Conservation (phyloP, 2,113 vertebrate genomes). For the Corythornis cristatus region DNA sequence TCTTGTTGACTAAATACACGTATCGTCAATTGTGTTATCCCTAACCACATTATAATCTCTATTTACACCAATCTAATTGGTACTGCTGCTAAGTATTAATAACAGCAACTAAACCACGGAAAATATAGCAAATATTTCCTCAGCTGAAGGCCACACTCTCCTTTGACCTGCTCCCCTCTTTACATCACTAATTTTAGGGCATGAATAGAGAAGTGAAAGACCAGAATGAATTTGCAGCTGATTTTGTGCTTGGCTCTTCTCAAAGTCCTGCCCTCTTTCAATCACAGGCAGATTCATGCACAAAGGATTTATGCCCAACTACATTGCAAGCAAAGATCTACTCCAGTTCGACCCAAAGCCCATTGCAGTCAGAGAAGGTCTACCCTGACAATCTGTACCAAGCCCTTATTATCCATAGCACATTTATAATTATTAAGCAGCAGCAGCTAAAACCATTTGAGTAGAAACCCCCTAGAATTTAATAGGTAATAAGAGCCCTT, state of each 20-base stretch:
- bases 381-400: background rate
- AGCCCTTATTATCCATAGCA: background rate
- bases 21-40: conserved; percentile 32
- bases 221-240: background rate
- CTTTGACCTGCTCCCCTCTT: background rate
- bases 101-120: background rate
- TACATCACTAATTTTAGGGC: background rate
- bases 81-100: conserved; percentile 11
- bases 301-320: background rate
- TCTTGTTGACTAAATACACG: conserved; percentile 37
- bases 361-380: background rate
- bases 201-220: background rate
- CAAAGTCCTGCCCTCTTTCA: background rate
- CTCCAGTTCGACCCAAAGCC: background rate
- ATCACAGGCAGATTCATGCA: background rate
- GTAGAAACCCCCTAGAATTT: background rate
- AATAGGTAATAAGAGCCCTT: background rate
- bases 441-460: background rate
- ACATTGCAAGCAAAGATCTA: background rate
- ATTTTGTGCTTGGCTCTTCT: background rate
- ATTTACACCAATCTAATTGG: conserved; percentile 46
- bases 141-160: background rate
- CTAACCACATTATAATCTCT: conserved; percentile 58
- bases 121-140: background rate
- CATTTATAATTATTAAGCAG: background rate